These are phyloP conservation scores for Asbolus verrucosus DNA, from an alignment of 1,140 invertebrate genomes.

Conservation along the genomic window DNA sequence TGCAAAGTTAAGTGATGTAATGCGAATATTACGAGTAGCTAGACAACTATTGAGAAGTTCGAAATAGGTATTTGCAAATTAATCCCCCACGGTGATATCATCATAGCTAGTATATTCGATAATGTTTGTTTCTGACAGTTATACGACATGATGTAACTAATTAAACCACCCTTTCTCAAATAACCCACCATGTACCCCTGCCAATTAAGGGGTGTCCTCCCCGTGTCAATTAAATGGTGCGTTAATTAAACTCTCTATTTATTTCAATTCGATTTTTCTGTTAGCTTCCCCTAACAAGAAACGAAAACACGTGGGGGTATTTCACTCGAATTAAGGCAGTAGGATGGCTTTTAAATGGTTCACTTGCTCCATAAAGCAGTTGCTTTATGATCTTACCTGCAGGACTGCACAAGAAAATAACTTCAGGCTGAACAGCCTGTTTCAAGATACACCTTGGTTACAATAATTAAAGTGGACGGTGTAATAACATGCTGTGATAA, in stretches of 20 bases:
- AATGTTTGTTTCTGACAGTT: conserved; percentile 45
- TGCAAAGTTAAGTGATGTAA: conserved; percentile 16
- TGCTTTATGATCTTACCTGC: neutral
- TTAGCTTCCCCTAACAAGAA: conserved; percentile 10
- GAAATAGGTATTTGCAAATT: conserved; percentile 46
- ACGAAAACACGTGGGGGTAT: neutral
- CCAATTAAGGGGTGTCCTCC: conserved; percentile 34
- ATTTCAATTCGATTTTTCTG: conserved; percentile 32
- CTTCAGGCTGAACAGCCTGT: neutral
- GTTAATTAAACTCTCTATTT: conserved; percentile 33
- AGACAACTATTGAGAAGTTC: conserved; percentile 42
- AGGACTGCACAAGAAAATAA: neutral
- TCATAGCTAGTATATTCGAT: conserved; percentile 42
- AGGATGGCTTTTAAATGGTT: neutral
- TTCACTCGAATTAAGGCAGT: neutral
- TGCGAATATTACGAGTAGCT: conserved; percentile 8
- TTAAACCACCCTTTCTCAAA: conserved; percentile 43
- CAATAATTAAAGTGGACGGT: conserved; percentile 4
- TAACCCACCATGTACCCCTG: conserved; percentile 34
- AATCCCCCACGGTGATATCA: conserved; percentile 41
- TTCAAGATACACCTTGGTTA: neutral
- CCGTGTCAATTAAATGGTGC: conserved; percentile 34
- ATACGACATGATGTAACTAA: conserved; percentile 46
- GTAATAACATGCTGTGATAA: neutral
- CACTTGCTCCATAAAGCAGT: neutral